These are phyloP conservation scores for Chironomus striatipennis DNA, from an alignment of 1,140 invertebrate species.

Conservation along the genomic window DNA sequence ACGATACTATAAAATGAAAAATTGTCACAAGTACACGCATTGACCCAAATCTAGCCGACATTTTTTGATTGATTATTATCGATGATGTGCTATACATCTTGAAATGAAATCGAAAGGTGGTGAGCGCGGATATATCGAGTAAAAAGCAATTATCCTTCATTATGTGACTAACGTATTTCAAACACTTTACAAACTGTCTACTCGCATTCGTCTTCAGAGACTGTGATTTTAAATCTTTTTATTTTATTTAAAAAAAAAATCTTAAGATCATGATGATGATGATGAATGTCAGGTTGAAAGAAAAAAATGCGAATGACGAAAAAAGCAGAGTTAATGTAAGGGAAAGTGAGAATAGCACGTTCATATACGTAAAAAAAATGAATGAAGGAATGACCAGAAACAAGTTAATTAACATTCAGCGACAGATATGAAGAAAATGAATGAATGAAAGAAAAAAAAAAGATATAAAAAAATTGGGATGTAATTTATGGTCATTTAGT, in stretches of 20 bases:
- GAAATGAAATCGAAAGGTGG: too few relatives aligned
- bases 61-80: not conserved
- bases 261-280: not conserved
- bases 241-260: too few relatives aligned
- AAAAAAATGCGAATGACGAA: not conserved
- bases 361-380: too few relatives aligned
- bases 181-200: too few relatives aligned
- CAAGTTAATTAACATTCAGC: too few relatives aligned
- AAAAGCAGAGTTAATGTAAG: not conserved
- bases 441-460: too few relatives aligned
- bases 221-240: too few relatives aligned
- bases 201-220: too few relatives aligned
- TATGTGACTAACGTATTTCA: not conserved
- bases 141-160: constrained; percentile 8
- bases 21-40: not conserved
- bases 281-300: not conserved
- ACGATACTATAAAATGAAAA: not conserved
- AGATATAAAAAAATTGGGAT: not conserved
- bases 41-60: not conserved
- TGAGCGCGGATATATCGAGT: not conserved
- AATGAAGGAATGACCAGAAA: too few relatives aligned
- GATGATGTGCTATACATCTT: not conserved
- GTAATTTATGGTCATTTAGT: constrained; percentile 13
- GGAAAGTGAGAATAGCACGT: not conserved
- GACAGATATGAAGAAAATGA: too few relatives aligned